A percentile compares a stretch with the other conserved stretches of the same genome.
Conservation (phyloP, 1,140 invertebrate species). For the Bombus haemorrhoidalis region DNA sequence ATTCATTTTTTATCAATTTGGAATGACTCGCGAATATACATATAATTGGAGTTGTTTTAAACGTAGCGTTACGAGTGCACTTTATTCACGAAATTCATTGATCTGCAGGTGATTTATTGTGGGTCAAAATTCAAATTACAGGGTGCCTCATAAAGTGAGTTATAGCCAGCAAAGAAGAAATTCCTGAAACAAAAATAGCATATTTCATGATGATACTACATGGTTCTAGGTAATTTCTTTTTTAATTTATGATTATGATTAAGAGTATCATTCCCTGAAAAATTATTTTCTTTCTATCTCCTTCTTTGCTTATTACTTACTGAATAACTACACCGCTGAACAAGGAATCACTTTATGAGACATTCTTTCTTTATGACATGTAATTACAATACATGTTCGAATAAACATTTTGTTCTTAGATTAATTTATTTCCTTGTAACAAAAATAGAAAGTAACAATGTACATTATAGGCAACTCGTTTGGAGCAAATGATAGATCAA, state of each 20-base stretch:
- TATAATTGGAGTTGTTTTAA: not conserved
- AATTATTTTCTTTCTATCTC: not conserved
- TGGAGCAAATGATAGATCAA: conserved; percentile 85
- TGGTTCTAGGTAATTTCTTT: conserved; percentile 31
- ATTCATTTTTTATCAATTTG: not conserved
- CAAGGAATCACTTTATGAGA: conserved; percentile 41
- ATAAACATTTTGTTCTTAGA: not conserved
- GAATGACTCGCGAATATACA: not conserved
- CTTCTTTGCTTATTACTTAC: not conserved
- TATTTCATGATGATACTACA: conserved; percentile 21
- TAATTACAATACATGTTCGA: too few relatives aligned
- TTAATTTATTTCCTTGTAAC: not conserved
- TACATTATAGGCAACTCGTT: conserved; percentile 86
- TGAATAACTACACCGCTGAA: not conserved
- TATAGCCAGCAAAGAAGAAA: conserved; percentile 28
- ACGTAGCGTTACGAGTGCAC: not conserved
- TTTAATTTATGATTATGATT: conserved; percentile 9
- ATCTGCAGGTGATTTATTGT: conserved; percentile 3
- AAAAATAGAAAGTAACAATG: not conserved
- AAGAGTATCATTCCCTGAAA: not conserved
- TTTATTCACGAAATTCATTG: conserved; percentile 6
- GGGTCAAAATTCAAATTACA: conserved; percentile 5
- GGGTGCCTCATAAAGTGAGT: conserved; percentile 40
- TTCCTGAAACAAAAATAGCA: conserved; percentile 27
- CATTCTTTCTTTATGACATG: not conserved